Conservation (phyloP, 2,797 vertebrate genomes). For the Hyperoplus immaculatus region DNA sequence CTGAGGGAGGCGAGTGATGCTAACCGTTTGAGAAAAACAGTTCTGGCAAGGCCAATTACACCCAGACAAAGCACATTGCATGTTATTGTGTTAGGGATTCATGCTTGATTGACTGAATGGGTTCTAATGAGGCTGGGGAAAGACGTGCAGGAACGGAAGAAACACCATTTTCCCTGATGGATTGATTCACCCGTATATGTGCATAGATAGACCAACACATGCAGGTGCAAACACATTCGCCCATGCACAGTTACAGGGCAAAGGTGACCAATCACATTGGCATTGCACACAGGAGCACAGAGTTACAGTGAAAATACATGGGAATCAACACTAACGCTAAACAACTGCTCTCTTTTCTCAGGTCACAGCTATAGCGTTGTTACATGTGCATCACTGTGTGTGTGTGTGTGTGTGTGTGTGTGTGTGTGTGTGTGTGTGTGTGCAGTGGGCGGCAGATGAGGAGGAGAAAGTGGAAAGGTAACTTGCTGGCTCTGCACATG, state of each 20-base stretch:
- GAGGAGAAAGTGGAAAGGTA: conserved; percentile 61
- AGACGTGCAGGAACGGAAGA: conserved; percentile 62
- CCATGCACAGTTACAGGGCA: conserved; percentile 35
- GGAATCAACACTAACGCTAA: conserved; percentile 37
- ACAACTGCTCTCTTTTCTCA: conserved; percentile 8
- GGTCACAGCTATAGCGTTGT: conserved; percentile 21
- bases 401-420: conserved; percentile 39
- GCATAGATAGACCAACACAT: conserved; percentile 20
- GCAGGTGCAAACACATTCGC: conserved; percentile 28
- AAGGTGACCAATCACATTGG: conserved; percentile 42
- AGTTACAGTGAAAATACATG: conserved; percentile 10
- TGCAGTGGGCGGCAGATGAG: conserved; percentile 65
- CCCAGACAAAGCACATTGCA: conserved; percentile 82
- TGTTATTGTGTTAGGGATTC: conserved; percentile 83
- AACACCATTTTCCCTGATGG: conserved; percentile 69
- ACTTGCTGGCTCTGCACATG: conserved; percentile 64
- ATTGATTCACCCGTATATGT: conserved; percentile 50
- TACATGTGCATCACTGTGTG: conserved; percentile 8
- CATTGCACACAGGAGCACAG: conserved; percentile 8
- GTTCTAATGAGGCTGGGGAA: conserved; percentile 80
- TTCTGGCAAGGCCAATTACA: conserved; percentile 81
- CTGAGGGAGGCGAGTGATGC: conserved; percentile 65
- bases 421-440: conserved; percentile 40
- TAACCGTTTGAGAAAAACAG: conserved; percentile 74
- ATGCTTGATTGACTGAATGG: conserved; percentile 84